phyloP scores from a whole-genome alignment of 1,140 invertebrate genomes.

The Drosophila virilis region DNA sequence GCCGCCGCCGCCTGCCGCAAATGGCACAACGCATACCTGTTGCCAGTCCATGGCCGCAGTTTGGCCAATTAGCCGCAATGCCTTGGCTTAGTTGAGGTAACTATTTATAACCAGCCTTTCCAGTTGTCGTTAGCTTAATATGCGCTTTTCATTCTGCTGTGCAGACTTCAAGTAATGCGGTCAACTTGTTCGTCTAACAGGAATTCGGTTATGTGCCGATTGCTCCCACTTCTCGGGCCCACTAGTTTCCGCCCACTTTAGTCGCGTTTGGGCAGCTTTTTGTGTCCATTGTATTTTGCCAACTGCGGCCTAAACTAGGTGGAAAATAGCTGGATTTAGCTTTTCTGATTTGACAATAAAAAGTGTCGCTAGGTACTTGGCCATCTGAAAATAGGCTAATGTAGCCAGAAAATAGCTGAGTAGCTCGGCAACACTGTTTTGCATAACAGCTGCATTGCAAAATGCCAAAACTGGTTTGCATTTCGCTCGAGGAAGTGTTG shows the following conservation, averaged over 20 bases:
- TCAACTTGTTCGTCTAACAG: slow-evolving; percentile 50
- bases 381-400: no score
- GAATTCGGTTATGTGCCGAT: slow-evolving; percentile 40
- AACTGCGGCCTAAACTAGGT: no score
- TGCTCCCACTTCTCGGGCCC: slow-evolving; percentile 9
- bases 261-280: slow-evolving; percentile 36
- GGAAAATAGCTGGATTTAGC: no score
- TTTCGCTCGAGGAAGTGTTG: slow-evolving; percentile 38
- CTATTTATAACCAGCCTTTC: slow-evolving; percentile 53
- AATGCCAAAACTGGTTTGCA: slow-evolving; percentile 41
- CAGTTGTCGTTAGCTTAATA: slow-evolving; percentile 50
- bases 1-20: slow-evolving; percentile 24
- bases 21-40: slow-evolving; percentile 35
- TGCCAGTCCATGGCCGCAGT: slow-evolving; percentile 48
- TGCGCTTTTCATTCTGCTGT: slow-evolving; percentile 15
- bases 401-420: no score
- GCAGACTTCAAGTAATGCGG: slow-evolving; percentile 55
- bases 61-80: slow-evolving; percentile 56
- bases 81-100: slow-evolving; percentile 66
- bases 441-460: slow-evolving; percentile 55
- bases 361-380: no score
- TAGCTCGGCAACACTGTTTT: slow-evolving; percentile 9
- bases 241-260: slow-evolving; percentile 49
- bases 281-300: slow-evolving; percentile 2
- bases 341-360: no score